A percentile compares a stretch with the other conserved stretches of the same genome.
phyloP scores from a whole-genome alignment of 2,888 invertebrate genomes.

The Proisotoma minuta region DNA sequence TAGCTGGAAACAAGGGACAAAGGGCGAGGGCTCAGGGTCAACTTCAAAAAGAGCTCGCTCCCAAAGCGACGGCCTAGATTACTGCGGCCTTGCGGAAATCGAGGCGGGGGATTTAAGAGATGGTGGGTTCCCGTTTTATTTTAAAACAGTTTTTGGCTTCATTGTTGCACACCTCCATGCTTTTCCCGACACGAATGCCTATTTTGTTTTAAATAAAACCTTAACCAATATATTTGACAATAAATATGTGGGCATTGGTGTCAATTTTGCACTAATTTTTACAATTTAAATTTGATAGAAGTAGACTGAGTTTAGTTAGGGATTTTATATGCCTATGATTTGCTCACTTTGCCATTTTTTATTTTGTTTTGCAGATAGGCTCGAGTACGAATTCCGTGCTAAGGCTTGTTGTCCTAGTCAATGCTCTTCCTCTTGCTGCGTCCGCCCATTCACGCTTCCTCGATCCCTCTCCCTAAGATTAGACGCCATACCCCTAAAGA shows the following conservation, averaged over 20 bases:
- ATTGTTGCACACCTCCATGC: neutral
- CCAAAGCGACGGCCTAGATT: constrained; percentile 86
- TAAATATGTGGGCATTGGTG: no score
- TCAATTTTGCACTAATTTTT: no score
- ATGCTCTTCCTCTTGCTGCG: constrained; percentile 7
- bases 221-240: no score
- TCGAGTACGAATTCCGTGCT: constrained; percentile 29
- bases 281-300: neutral
- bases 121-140: constrained; percentile 66
- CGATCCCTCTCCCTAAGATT: constrained; percentile 43
- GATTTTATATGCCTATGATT: no score
- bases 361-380: constrained; percentile 37
- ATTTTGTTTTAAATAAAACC: no score
- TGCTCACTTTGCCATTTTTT: constrained; percentile 28
- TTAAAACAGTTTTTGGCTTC: neutral
- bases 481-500: constrained; percentile 38
- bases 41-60: constrained; percentile 67
- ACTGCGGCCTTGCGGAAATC: constrained; percentile 80
- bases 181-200: no score
- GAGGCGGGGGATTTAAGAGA: constrained; percentile 89
- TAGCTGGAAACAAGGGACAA: constrained; percentile 57
- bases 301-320: constrained; percentile 11
- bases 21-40: constrained; percentile 54
- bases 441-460: constrained; percentile 34
- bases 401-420: constrained; percentile 11